Percentiles rank a stretch among this genome's conserved stretches.
Evolutionary conservation across 1,140 invertebrate genomes (phyloP).

Genomic region (Drosophila gunungcola): DNA sequence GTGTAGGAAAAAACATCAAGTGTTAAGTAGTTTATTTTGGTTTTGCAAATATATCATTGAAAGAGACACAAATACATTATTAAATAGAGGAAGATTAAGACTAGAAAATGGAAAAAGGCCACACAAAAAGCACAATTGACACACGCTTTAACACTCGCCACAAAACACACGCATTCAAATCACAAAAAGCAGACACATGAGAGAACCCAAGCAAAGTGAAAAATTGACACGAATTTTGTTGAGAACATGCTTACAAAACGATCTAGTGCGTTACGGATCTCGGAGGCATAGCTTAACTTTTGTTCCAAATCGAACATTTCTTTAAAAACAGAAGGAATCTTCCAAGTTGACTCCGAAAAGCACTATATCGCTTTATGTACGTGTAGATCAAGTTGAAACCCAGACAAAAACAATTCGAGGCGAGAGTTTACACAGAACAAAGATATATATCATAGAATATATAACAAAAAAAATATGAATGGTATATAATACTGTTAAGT

Average conservation of each 20-base stretch:
- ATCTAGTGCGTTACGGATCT: slow-evolving; percentile 13
- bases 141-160: slow-evolving; percentile 16
- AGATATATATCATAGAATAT: slow-evolving; percentile 47
- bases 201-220: slow-evolving; percentile 44
- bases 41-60: slow-evolving; percentile 37
- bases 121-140: slow-evolving; percentile 39
- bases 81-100: slow-evolving; percentile 43
- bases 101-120: slow-evolving; percentile 38
- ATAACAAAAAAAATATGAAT: slow-evolving; percentile 35
- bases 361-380: slow-evolving; percentile 18
- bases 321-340: not conserved
- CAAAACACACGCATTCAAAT: slow-evolving; percentile 34
- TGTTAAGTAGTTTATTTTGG: slow-evolving; percentile 69
- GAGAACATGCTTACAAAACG: slow-evolving; percentile 31
- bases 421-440: slow-evolving; percentile 53
- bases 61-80: slow-evolving; percentile 70
- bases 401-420: slow-evolving; percentile 54
- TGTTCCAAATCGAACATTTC: not conserved
- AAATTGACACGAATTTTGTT: slow-evolving; percentile 37
- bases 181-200: slow-evolving; percentile 53
- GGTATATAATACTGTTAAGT: slow-evolving; percentile 41
- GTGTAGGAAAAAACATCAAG: slow-evolving; percentile 76
- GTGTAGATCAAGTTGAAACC: slow-evolving; percentile 41
- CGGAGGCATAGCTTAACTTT: not conserved
- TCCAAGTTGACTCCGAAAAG: not conserved